These are phyloP conservation scores for Drosophila watanabei DNA, from an alignment of 1,140 invertebrate genomes.

Conservation along the genomic window DNA sequence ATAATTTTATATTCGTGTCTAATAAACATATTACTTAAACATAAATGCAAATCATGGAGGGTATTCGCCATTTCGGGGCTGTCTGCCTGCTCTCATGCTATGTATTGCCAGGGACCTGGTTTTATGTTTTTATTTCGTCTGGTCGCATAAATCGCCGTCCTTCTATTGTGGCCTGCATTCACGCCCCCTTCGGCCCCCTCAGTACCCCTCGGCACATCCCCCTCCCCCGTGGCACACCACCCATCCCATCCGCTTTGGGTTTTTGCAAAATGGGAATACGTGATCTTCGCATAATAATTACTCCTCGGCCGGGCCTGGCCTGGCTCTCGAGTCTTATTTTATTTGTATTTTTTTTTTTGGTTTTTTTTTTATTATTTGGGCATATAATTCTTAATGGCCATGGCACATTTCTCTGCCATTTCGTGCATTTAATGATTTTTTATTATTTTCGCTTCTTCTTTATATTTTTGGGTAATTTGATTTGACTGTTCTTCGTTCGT, in stretches of 20 bases:
- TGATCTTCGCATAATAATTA: conserved; percentile 82
- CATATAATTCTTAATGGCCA: conserved; percentile 79
- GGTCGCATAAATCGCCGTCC: conserved; percentile 74
- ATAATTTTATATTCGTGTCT: not conserved
- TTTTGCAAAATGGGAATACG: conserved; percentile 81
- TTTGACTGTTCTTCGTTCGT: conserved; percentile 77
- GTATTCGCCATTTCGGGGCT: conserved; percentile 16
- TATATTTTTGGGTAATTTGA: conserved; percentile 80
- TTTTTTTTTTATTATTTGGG: conserved; percentile 39
- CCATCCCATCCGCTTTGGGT: conserved; percentile 40
- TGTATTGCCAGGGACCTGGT: conserved; percentile 6
- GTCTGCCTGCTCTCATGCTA: not conserved
- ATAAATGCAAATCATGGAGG: conserved; percentile 8
- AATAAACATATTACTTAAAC: not conserved
- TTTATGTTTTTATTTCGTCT: conserved; percentile 49
- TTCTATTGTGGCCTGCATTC: conserved; percentile 63
- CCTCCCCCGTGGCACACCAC: conserved; percentile 14
- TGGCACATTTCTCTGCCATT: conserved; percentile 82
- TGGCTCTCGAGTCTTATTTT: conserved; percentile 23
- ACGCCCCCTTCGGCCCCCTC: not conserved
- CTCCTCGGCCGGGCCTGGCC: conserved; percentile 37
- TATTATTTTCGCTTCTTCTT: conserved; percentile 58
- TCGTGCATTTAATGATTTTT: conserved; percentile 84
- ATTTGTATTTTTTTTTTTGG: not conserved
- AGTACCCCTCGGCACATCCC: not conserved